phyloP scores from a whole-genome alignment of 2,888 invertebrate species.

The Entomobrya proxima region DNA sequence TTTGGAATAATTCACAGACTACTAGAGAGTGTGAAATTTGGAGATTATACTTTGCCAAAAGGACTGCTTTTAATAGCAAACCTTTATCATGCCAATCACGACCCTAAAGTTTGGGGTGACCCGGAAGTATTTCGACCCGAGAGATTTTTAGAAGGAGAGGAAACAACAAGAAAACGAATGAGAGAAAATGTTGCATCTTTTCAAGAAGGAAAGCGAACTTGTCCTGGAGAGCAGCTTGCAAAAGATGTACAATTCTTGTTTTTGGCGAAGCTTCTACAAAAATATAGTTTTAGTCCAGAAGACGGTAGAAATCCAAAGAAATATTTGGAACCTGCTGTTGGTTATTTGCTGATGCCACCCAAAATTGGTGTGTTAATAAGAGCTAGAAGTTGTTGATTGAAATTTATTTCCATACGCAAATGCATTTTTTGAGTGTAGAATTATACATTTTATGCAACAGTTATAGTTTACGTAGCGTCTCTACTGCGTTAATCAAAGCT shows the following conservation, averaged over 20 bases:
- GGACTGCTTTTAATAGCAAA: slow-evolving; percentile 63
- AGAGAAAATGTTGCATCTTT: background rate
- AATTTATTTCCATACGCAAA: no score
- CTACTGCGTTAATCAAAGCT: no score
- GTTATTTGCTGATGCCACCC: no score
- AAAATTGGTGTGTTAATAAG: no score
- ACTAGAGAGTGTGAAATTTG: background rate
- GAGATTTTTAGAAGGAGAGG: slow-evolving; percentile 59
- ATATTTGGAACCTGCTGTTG: background rate
- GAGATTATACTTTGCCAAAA: background rate
- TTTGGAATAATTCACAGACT: slow-evolving; percentile 65
- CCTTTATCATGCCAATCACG: slow-evolving; percentile 62
- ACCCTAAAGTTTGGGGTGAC: slow-evolving; percentile 69
- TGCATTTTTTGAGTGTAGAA: no score
- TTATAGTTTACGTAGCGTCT: no score
- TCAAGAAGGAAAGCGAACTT: background rate
- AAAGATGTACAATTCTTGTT: background rate
- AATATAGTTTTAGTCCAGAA: background rate
- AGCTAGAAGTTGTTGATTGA: no score
- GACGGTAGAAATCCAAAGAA: background rate
- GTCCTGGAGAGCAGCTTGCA: background rate
- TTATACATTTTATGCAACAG: no score
- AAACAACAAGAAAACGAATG: no score
- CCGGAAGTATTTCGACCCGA: slow-evolving; percentile 72
- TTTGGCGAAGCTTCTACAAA: background rate